Evolutionary conservation across 2,113 vertebrate species (phyloP).

Genomic region (Heterocephalus glaber): DNA sequence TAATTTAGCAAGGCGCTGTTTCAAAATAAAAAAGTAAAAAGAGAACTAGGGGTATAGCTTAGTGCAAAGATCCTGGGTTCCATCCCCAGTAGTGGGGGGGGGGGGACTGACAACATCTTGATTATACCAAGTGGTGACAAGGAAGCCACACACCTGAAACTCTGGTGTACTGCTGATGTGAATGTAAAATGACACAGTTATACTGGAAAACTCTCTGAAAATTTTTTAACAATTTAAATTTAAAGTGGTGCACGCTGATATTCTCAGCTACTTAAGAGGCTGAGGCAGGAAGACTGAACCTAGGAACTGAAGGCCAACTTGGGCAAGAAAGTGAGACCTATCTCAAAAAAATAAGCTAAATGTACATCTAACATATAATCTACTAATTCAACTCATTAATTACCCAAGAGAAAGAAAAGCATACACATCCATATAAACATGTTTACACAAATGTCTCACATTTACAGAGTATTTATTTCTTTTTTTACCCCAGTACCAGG

Average conservation of each 20-base stretch:
- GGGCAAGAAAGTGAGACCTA: neutral
- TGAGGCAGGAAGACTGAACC: neutral
- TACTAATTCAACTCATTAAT: neutral
- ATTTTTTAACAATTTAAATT: neutral
- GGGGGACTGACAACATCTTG: neutral
- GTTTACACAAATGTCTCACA: neutral
- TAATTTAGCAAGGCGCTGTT: neutral
- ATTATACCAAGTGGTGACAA: neutral
- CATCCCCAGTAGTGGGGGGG: neutral
- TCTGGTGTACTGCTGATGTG: neutral
- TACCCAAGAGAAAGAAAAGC: neutral
- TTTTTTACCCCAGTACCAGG: no score
- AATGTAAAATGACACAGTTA: neutral
- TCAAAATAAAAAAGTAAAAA: neutral
- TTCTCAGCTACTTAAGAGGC: no score
- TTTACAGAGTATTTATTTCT: neutral
- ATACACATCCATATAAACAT: neutral
- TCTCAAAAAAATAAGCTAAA: neutral
- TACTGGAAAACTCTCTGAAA: neutral
- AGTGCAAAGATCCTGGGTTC: neutral
- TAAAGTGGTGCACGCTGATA: no score
- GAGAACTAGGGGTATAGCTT: neutral
- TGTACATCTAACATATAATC: neutral
- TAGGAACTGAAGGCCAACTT: neutral
- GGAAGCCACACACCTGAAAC: neutral